Base-by-base conservation (phyloP, 92 coral and sea anemone species). In the Epizoanthus illoricatus region DNA sequence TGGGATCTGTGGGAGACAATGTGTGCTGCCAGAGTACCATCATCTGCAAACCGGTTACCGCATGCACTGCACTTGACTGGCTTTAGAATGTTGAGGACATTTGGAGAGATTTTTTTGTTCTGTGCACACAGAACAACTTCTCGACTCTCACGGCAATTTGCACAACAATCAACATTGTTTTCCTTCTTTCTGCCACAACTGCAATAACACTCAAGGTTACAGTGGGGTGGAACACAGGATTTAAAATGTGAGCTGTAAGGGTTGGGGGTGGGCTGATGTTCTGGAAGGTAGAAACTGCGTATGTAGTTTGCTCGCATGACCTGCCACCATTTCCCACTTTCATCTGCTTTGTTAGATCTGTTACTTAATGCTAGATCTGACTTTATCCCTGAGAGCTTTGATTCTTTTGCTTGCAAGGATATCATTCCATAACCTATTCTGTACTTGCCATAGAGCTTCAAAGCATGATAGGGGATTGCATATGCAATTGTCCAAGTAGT, bases 321-420 rank as follows among this genome's bases (percentile, higher is more conserved):
- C 79, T 89, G 87, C 85, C 89, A 86, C 86, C 89, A 89, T 73
- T 89, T 89, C 45, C 92, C 89, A 69, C 64, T 85, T 81, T 54
- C 66, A 57, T 79, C 83, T 75, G 87, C n/a, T 54, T 68, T 80
- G 84, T 75, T 68, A 43, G 89, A 88, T 57, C 91, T 69, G 81
- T 79, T 88, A 52, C 80, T 84, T 69, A 88, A 36, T 20, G 88
- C 43, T 65, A 84, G 88, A 40, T 88, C 85, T 45, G 55, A 36
- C 80, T 88, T 87, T 17, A 87, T 84, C 39, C 79, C 84, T 45
- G 88, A 84, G 65, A 84, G 91, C 80, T 88, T 85, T 9, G 91
- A 69, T 81, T 88, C 88, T 55, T 88, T 85, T 20, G 80, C 91
- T 58, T 88, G 89, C n/a, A 85, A 74, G 79, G 91, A 88, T 28